A percentile compares a stretch with the other conserved stretches of the same genome.
Evolutionary conservation across 30 jellyfish, hydroid and myxozoan species (phyloP).

Genomic region (Phacellophora camtschatica): DNA sequence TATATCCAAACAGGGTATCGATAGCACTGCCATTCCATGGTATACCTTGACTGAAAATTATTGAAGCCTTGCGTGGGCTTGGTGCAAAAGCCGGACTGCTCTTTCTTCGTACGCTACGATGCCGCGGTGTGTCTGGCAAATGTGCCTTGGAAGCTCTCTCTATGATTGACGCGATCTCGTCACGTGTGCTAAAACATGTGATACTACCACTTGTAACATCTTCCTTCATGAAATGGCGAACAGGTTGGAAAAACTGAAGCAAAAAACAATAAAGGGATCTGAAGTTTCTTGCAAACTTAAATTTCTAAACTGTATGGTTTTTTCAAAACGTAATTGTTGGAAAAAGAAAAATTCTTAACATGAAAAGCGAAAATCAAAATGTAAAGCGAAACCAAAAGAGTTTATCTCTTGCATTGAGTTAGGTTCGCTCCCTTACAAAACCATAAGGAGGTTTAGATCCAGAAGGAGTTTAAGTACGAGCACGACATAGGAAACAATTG

Average conservation of each 20-base stretch:
- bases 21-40: slow-evolving; percentile 54
- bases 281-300: too few species aligned
- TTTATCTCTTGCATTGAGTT: too few species aligned
- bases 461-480: too few species aligned
- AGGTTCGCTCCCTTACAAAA: too few species aligned
- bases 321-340: too few species aligned
- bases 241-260: slow-evolving; percentile 55
- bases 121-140: slow-evolving; percentile 68
- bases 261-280: too few species aligned
- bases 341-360: too few species aligned
- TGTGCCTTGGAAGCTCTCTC: slow-evolving; percentile 10
- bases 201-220: neutral
- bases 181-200: slow-evolving; percentile 34
- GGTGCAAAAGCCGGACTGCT: slow-evolving; percentile 54
- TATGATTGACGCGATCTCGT: slow-evolving; percentile 20
- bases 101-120: slow-evolving; percentile 57
- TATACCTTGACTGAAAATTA: neutral
- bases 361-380: too few species aligned
- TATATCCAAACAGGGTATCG: slow-evolving; percentile 38
- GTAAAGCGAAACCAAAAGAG: too few species aligned
- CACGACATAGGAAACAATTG: too few species aligned
- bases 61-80: neutral
- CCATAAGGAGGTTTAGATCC: too few species aligned
- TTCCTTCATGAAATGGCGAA: slow-evolving; percentile 35
- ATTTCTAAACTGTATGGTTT: too few species aligned